phyloP scores from a whole-genome alignment of 2,888 invertebrate species.

The Caenorhabditis afra region DNA sequence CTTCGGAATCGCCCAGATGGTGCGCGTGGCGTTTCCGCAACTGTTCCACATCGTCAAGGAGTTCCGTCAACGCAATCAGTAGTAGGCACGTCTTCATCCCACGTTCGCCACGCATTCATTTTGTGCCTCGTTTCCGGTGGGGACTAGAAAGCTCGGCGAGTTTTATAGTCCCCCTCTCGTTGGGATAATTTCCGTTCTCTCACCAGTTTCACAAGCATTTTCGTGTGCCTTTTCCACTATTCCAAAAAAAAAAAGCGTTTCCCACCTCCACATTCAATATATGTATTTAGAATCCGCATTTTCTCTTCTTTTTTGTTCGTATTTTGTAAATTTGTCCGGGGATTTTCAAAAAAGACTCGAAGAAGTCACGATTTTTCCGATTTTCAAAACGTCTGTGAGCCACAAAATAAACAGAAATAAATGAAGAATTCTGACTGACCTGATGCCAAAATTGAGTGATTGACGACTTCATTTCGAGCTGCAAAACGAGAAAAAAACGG shows the following conservation, averaged over 20 bases:
- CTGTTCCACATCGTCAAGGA: conserved; percentile 77
- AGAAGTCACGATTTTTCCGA: background rate
- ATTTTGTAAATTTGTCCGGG: conserved; percentile 29
- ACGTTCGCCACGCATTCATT: background rate
- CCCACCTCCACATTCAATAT: no score
- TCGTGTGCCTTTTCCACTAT: no score
- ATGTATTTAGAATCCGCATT: background rate
- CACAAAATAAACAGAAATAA: conserved; percentile 11
- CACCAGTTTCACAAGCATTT: no score
- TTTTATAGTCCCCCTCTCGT: no score
- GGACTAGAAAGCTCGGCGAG: no score
- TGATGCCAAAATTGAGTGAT: conserved; percentile 64
- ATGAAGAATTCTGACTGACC: conserved; percentile 47
- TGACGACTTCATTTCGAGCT: conserved; percentile 60
- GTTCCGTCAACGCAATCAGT: conserved; percentile 58
- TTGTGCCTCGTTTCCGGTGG: background rate
- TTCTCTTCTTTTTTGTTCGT: background rate
- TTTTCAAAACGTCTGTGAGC: conserved; percentile 35
- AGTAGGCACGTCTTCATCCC: conserved; percentile 2
- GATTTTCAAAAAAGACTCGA: conserved; percentile 3
- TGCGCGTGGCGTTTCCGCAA: conserved; percentile 77
- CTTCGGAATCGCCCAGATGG: conserved; percentile 77
- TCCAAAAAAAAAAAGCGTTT: no score
- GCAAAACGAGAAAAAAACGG: conserved; percentile 3
- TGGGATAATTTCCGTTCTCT: no score